A percentile compares a stretch with the other conserved stretches of the same genome.
phyloP scores from a whole-genome alignment of 2,797 vertebrate species.

The Oreortyx pictus region DNA sequence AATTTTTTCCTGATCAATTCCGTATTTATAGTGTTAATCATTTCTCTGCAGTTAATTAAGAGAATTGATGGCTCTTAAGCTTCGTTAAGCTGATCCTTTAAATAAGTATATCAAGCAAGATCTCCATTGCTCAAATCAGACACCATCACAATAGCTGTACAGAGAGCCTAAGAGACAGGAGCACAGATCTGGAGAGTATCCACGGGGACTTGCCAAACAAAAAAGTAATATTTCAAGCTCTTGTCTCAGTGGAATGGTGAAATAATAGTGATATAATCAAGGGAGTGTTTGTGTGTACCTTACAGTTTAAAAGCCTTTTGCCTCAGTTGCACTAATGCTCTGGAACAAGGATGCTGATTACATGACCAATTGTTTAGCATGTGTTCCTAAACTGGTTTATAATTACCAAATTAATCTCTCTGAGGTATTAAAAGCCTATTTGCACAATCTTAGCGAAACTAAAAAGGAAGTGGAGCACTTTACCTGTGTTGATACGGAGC shows the following conservation, averaged over 20 bases:
- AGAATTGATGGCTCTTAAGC: slow-evolving; percentile 47
- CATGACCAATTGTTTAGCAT: slow-evolving; percentile 79
- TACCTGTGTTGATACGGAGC: slow-evolving; percentile 77
- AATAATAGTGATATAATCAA: slow-evolving; percentile 53
- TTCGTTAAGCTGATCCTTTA: slow-evolving; percentile 44
- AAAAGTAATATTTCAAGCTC: slow-evolving; percentile 54
- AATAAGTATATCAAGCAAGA: slow-evolving; percentile 51
- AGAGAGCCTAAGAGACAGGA: slow-evolving; percentile 58
- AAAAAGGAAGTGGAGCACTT: slow-evolving; percentile 48
- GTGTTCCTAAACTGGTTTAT: slow-evolving; percentile 78
- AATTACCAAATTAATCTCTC: slow-evolving; percentile 83
- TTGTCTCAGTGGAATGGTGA: slow-evolving; percentile 44
- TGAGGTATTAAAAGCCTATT: slow-evolving; percentile 81
- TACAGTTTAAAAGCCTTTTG: slow-evolving; percentile 56
- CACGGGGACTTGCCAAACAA: slow-evolving; percentile 49
- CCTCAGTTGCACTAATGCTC: slow-evolving; percentile 66
- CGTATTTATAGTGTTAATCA: slow-evolving; percentile 52
- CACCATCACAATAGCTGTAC: slow-evolving; percentile 28
- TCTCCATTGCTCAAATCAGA: slow-evolving; percentile 55
- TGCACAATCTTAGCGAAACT: slow-evolving; percentile 70
- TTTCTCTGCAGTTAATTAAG: slow-evolving; percentile 60
- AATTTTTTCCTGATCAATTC: slow-evolving; percentile 33
- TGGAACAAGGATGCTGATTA: slow-evolving; percentile 73
- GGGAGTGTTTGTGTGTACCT: slow-evolving; percentile 33
- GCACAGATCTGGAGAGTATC: slow-evolving; percentile 58